Evolutionary conservation across 2,113 vertebrate species (phyloP), one percentile per base, ranked within the genome.

Genomic region (Echinops telfairi): DNA sequence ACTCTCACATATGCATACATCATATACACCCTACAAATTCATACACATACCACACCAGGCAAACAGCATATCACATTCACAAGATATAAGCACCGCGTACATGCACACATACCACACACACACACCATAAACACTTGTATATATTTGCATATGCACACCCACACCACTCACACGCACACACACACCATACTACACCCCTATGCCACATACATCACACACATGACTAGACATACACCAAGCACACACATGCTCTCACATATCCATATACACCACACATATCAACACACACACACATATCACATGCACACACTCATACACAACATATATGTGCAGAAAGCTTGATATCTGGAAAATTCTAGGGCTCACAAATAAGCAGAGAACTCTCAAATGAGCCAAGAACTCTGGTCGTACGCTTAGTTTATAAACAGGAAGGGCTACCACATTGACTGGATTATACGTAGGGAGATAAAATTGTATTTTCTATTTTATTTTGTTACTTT

Each of bases 341-440:
- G 38, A 88, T 33, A 22, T 3, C 27, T 16, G 40, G 40, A 79
- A 86, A 71, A 68, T 68, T 4, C 40, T 36, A 83, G 19, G 71
- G 22, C n/a, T 90, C 90, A 92, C 93, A 92, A 97, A 95, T 25
- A 53, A 53, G 12, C 47, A 53, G 5, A 53, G 47, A 53, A 53
- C 10, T 53, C 47, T 53, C 47, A 53, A 53, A 53, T 53, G 47
- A 88, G 76, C 47, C 94, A 97, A 95, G 3, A 53, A 93, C 95
- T 96, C 92, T 90, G 89, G 90, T 96, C 47, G 0, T 81, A 6
- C 70, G 15, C 31, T 84, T 76, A 75, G 70, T 92, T 89, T 83
- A 70, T 53, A 91, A 86, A 83, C 25, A 17, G 27, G 0, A 36
- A 95, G 17, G 0, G 60, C 77, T 88, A 90, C 82, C 89, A 86